phyloP scores from a whole-genome alignment of 2,888 invertebrate species.

The Pterostichus niger region DNA sequence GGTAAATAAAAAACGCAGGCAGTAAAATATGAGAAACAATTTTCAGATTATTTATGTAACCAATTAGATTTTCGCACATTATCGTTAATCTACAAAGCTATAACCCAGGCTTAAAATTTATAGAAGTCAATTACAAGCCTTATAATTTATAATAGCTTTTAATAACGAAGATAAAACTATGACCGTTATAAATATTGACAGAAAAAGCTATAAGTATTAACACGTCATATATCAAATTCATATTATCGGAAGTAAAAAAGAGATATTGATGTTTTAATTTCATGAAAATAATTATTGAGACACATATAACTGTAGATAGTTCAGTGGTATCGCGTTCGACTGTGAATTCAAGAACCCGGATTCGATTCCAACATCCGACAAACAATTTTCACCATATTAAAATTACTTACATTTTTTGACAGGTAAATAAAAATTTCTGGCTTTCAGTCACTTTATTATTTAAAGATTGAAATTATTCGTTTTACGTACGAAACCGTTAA shows the following conservation, averaged over 20 bases:
- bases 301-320: not conserved
- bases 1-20: constrained; percentile 4
- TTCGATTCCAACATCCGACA: too few relatives aligned
- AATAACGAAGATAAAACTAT: constrained; percentile 24
- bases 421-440: too few relatives aligned
- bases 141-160: constrained; percentile 34
- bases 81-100: not conserved
- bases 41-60: not conserved
- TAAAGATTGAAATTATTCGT: too few relatives aligned
- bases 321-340: not conserved
- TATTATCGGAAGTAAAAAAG: constrained; percentile 6
- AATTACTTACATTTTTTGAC: too few relatives aligned
- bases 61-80: constrained; percentile 18
- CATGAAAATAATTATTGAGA: not conserved
- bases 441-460: too few relatives aligned
- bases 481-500: too few relatives aligned
- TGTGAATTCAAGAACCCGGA: too few relatives aligned
- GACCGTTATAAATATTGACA: constrained; percentile 20
- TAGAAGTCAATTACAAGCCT: constrained; percentile 31
- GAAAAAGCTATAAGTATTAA: constrained; percentile 24
- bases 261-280: constrained; percentile 9
- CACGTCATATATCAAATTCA: constrained; percentile 22
- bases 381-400: too few relatives aligned
- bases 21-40: constrained; percentile 20
- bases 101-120: constrained; percentile 20